These are phyloP conservation scores for Crematogaster levior DNA, from an alignment of 2,888 invertebrate species.

Conservation along the genomic window DNA sequence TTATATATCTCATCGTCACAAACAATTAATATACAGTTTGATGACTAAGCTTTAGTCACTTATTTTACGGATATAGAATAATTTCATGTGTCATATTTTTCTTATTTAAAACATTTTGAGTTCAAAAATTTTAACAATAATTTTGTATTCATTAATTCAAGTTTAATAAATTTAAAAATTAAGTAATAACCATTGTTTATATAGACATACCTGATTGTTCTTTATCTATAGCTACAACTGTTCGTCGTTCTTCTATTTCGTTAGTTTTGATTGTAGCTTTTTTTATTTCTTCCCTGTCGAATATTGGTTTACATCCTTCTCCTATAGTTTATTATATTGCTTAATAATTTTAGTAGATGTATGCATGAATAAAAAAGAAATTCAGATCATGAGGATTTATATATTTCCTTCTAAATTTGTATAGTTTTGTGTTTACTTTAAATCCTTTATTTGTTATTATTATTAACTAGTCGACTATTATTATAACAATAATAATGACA, in stretches of 20 bases:
- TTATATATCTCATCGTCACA: too few species aligned
- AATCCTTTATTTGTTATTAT: not conserved
- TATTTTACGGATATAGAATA: too few species aligned
- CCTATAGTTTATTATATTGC: slow-evolving; percentile 57
- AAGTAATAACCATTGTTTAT: not conserved
- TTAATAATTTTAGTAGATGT: slow-evolving; percentile 16
- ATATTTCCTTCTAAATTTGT: too few species aligned
- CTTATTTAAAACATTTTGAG: not conserved
- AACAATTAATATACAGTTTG: too few species aligned
- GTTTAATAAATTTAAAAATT: not conserved
- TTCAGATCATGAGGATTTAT: not conserved
- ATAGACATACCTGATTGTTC: slow-evolving; percentile 61
- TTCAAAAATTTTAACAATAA: not conserved
- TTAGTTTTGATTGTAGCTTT: slow-evolving; percentile 17
- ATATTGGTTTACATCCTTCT: slow-evolving; percentile 78
- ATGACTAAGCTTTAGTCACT: too few species aligned
- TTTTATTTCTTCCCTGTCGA: slow-evolving; percentile 77
- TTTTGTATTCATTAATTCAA: not conserved
- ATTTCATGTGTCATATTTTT: not conserved
- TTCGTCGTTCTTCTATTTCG: slow-evolving; percentile 72
- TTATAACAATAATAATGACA: not conserved
- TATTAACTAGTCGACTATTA: not conserved
- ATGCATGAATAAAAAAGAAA: not conserved
- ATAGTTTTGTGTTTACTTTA: too few species aligned
- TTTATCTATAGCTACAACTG: slow-evolving; percentile 62